Conservation (phyloP, 2,113 vertebrate species). For the Hippocampus zosterae region DNA sequence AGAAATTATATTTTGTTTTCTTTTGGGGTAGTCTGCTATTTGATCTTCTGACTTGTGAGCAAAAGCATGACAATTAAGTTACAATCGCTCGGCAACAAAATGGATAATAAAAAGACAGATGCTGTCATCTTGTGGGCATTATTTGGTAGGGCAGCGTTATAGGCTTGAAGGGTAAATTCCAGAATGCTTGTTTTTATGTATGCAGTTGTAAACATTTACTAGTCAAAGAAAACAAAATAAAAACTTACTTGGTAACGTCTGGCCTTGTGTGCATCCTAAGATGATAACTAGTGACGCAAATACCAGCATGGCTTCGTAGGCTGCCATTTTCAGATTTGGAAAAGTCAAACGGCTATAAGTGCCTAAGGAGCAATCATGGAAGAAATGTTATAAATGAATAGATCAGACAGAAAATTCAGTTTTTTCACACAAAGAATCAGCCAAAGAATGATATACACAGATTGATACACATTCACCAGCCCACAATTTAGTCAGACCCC, state of each 20-base stretch:
- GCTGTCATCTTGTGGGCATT: conserved; percentile 59
- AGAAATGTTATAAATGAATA: neutral
- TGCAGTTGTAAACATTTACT: neutral
- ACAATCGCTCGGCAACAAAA: neutral
- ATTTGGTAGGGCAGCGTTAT: neutral
- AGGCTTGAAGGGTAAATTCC: neutral
- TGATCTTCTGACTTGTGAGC: conserved; percentile 26
- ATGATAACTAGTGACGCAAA: conserved; percentile 53
- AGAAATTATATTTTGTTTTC: neutral
- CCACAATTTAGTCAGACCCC: neutral
- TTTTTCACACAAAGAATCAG: neutral
- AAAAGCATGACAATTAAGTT: neutral
- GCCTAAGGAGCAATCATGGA: conserved; percentile 47
- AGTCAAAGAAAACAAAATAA: neutral
- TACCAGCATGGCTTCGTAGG: conserved; percentile 52
- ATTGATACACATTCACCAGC: neutral
- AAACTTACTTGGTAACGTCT: conserved; percentile 72
- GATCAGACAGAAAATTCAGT: neutral
- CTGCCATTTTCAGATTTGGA: conserved; percentile 50
- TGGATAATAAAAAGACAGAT: conserved; percentile 23
- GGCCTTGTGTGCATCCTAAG: conserved; percentile 49
- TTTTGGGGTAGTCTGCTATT: neutral
- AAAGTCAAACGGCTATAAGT: conserved; percentile 36
- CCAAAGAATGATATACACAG: neutral
- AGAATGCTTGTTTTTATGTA: neutral